These are phyloP conservation scores for Formica exsecta DNA, from an alignment of 1,140 invertebrate genomes.

Conservation along the genomic window DNA sequence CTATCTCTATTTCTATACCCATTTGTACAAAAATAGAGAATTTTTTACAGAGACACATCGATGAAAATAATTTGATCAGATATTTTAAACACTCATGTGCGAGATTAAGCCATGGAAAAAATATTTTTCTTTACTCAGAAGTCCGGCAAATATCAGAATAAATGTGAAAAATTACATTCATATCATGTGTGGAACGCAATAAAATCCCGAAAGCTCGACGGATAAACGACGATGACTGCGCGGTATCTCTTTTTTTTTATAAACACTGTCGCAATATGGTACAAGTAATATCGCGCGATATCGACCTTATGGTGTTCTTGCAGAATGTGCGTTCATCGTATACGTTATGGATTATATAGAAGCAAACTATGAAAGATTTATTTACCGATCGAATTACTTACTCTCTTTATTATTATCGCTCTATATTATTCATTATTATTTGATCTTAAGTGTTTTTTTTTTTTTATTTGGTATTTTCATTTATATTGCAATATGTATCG, in stretches of 20 bases:
- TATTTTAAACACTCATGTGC: conserved; percentile 21
- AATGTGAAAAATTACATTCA: conserved; percentile 52
- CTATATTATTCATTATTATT: too few species aligned
- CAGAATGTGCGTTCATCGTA: background rate
- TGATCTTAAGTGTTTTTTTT: background rate
- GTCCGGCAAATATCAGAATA: conserved; percentile 7
- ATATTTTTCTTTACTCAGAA: conserved; percentile 9
- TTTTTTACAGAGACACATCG: conserved; percentile 57
- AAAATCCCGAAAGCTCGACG: conserved; percentile 19
- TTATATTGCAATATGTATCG: background rate
- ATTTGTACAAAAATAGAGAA: background rate
- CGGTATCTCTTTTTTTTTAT: conserved; percentile 32
- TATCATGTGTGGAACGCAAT: background rate
- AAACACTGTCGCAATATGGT: conserved; percentile 68
- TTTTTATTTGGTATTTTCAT: background rate
- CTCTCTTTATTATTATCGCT: background rate
- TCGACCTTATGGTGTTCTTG: conserved; percentile 67
- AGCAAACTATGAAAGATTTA: background rate
- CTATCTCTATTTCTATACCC: background rate
- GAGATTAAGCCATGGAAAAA: conserved; percentile 24
- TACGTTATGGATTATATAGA: background rate
- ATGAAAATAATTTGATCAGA: background rate
- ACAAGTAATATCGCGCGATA: conserved; percentile 62
- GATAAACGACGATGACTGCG: conserved; percentile 41
- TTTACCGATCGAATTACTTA: background rate